Evolutionary conservation across 2,113 vertebrate species (phyloP), one percentile per base, ranked within the genome.

Genomic region (Oxyura jamaicensis): DNA sequence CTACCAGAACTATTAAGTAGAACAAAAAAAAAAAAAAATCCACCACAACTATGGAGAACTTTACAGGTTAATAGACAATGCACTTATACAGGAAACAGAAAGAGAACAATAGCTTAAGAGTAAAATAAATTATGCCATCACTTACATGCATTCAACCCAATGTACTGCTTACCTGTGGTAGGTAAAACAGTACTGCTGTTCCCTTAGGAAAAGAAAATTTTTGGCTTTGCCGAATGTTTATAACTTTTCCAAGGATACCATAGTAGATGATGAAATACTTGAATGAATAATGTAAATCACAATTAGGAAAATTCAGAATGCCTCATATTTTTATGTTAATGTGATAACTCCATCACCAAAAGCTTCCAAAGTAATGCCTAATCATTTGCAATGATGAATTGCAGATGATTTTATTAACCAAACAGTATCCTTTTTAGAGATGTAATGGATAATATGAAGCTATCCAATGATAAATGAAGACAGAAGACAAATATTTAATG

Each of bases 401-500:
- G 36, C 31, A 56, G 31, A 67, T 66, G 8, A 66, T 58, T 72
- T 63, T 83, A 55, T 62, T 75, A 62, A 41, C 7, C 63, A 56
- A 89, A 13, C 18, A 41, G 26, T 1, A 31, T 8, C 55, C 18
- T 63, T 79, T 72, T 28, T 4, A 29, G 48, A 46, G 36, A 8
- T 35, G 50, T 48, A 76, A 41, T 31, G 52, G 6, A 44, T 42
- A 86, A 33, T 15, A 46, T 9, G 6, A 69, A 53, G 28, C 11
- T 59, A 48, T 14, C 21, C 59, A 46, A 50, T 6, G 28, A 58
- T 6, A 56, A 62, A 46, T 22, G 18, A 46, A 60, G n/a, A 44
- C 48, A 44, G 48, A 86, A 88, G 21, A 7, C 75, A 25, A 52
- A 91, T 69, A 39, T 86, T 90, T 93, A 55, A 90, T 60, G 35